phyloP scores from a whole-genome alignment of 2,113 vertebrate species.

The Campylomormyrus numenius region DNA sequence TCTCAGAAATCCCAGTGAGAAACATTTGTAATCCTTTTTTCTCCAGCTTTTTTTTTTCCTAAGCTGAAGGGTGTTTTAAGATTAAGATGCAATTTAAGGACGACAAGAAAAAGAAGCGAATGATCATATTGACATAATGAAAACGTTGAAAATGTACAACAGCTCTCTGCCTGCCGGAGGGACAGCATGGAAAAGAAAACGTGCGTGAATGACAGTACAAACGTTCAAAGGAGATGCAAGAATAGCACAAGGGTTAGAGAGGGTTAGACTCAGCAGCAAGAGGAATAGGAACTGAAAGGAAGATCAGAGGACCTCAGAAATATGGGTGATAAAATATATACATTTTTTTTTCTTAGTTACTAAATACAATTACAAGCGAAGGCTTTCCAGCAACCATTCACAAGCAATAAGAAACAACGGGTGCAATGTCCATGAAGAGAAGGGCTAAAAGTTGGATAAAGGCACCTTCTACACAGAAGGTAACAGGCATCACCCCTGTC shows the following conservation, averaged over 20 bases:
- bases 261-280: neutral
- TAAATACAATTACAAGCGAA: neutral
- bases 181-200: neutral
- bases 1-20: neutral
- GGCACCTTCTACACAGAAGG: neutral
- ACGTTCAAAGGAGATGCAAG: neutral
- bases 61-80: neutral
- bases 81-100: neutral
- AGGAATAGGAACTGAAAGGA: neutral
- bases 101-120: neutral
- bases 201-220: neutral
- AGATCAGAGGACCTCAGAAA: neutral
- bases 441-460: neutral
- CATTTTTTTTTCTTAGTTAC: neutral
- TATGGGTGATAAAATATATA: neutral
- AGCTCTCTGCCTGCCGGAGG: neutral
- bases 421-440: neutral
- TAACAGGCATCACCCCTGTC: neutral
- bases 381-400: neutral
- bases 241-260: neutral
- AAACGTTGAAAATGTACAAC: neutral
- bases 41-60: neutral
- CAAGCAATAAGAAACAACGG: neutral
- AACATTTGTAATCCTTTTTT: neutral
- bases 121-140: constrained; percentile 1